A percentile compares a stretch with the other conserved stretches of the same genome.
phyloP scores from a whole-genome alignment of 2,888 invertebrate species.

The Glaucopsyche alexis region DNA sequence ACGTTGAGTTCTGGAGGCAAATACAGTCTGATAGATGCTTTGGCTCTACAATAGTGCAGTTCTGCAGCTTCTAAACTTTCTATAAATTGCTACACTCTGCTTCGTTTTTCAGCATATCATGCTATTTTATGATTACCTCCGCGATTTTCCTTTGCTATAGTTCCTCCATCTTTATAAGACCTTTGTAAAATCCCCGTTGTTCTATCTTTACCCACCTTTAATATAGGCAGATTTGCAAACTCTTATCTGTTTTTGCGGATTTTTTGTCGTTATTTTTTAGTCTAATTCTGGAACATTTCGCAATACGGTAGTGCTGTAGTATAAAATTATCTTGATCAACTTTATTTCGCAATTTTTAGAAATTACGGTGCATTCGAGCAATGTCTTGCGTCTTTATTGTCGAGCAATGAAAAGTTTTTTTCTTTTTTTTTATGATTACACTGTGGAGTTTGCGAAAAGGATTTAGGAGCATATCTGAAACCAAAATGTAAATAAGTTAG shows the following conservation, averaged over 20 bases:
- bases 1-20: constrained; percentile 31
- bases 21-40: constrained; percentile 32
- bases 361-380: constrained; percentile 35
- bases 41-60: constrained; percentile 36
- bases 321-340: constrained; percentile 35
- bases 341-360: constrained; percentile 34
- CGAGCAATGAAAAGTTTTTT: constrained; percentile 32
- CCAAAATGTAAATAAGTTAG: too few relatives aligned
- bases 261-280: constrained; percentile 34
- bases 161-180: constrained; percentile 37
- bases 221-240: constrained; percentile 34
- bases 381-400: constrained; percentile 35
- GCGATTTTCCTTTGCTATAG: constrained; percentile 36
- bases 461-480: too few relatives aligned
- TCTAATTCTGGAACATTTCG: constrained; percentile 34
- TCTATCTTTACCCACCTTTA: constrained; percentile 38
- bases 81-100: constrained; percentile 33
- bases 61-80: constrained; percentile 35
- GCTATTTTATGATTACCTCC: constrained; percentile 34
- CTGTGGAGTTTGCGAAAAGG: constrained; percentile 29
- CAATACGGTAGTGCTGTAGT: constrained; percentile 33
- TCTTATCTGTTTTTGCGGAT: constrained; percentile 34
- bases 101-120: constrained; percentile 34
- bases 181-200: constrained; percentile 37
- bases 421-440: constrained; percentile 31